These are phyloP conservation scores for Tetrax tetrax DNA, from an alignment of 2,113 vertebrate genomes.

Conservation along the genomic window DNA sequence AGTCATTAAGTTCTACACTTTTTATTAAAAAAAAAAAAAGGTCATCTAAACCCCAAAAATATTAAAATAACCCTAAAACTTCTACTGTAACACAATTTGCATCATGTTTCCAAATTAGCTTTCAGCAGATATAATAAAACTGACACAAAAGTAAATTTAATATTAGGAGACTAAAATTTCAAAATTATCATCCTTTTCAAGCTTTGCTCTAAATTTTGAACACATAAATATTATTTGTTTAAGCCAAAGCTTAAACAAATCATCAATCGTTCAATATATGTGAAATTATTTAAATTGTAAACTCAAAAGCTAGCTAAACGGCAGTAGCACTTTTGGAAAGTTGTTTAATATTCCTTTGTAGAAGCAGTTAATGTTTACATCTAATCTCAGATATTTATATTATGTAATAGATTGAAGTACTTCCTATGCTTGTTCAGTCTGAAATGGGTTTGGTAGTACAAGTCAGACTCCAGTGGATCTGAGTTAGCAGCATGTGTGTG, in stretches of 20 bases:
- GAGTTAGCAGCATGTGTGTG: background rate
- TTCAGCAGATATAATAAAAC: background rate
- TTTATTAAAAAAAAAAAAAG: background rate
- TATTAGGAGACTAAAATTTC: background rate
- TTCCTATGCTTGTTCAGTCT: background rate
- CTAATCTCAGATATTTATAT: background rate
- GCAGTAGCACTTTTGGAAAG: background rate
- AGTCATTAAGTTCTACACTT: background rate
- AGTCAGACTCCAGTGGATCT: background rate
- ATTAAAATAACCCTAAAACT: background rate
- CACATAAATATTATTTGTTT: background rate
- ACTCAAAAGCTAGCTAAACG: background rate
- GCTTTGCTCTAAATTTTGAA: background rate
- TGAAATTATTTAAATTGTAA: background rate
- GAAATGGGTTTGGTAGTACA: slow-evolving; percentile 2
- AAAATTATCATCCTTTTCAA: background rate
- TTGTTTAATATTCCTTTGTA: background rate
- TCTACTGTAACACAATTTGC: background rate
- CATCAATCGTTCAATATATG: background rate
- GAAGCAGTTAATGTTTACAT: background rate
- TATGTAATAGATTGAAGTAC: background rate
- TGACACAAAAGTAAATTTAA: background rate
- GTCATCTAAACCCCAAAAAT: background rate
- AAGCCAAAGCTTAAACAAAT: background rate
- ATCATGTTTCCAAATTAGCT: background rate